Conservation (phyloP, 2,888 invertebrate genomes). For the Terebella lapidaria region DNA sequence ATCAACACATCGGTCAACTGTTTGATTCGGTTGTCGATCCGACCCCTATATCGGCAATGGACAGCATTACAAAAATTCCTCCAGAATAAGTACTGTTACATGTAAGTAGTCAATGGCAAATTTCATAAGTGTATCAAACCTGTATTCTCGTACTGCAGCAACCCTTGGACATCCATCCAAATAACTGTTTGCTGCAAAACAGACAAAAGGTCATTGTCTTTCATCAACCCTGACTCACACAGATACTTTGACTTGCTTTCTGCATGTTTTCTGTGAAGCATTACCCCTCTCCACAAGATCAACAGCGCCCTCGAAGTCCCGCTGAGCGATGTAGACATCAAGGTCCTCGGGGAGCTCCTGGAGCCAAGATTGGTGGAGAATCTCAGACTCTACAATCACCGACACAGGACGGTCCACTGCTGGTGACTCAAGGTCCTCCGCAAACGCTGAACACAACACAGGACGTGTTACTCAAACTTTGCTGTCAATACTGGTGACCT, state of each 20-base stretch:
- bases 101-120: too few species aligned
- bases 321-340: constrained; percentile 89
- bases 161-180: constrained; percentile 42
- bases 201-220: not conserved
- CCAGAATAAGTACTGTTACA: too few species aligned
- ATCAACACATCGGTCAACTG: constrained; percentile 80
- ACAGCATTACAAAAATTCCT: not conserved
- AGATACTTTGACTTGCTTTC: too few species aligned
- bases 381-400: not conserved
- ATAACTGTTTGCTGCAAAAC: constrained; percentile 40
- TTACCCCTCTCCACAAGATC: constrained; percentile 68
- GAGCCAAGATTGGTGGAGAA: constrained; percentile 65
- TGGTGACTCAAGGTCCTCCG: not conserved
- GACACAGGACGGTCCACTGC: not conserved
- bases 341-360: constrained; percentile 87
- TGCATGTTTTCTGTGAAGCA: too few species aligned
- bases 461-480: too few species aligned
- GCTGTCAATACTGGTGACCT: too few species aligned
- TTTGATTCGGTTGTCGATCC: constrained; percentile 48
- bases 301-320: constrained; percentile 90
- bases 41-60: constrained; percentile 29
- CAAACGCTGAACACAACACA: not conserved
- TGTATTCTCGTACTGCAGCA: constrained; percentile 47
- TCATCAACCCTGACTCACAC: too few species aligned
- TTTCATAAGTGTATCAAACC: constrained; percentile 32